Conservation (phyloP, 2,797 vertebrate genomes). For the Intellagama lesueurii region DNA sequence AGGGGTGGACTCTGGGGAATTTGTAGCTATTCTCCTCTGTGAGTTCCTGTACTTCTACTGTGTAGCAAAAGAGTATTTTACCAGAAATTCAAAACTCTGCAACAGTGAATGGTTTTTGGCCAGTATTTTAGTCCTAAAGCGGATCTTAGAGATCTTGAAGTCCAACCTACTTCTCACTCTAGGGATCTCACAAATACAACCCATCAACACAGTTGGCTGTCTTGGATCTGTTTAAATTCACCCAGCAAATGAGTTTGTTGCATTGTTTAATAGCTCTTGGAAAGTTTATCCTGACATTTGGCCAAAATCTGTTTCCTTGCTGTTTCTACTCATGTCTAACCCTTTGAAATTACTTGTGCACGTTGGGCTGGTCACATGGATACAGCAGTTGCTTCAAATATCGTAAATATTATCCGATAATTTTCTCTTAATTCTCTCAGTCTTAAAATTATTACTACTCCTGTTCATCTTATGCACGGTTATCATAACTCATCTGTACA, state of each 20-base stretch:
- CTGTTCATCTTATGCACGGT: not conserved
- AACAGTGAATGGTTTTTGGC: too few species aligned
- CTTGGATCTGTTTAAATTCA: not conserved
- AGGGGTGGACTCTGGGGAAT: too few species aligned
- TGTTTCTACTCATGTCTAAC: not conserved
- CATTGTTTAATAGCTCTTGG: not conserved
- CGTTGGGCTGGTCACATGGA: not conserved
- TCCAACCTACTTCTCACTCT: not conserved
- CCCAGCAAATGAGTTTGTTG: not conserved
- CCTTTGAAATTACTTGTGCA: not conserved
- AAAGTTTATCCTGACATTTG: not conserved
- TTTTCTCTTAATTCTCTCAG: not conserved
- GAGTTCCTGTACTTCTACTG: too few species aligned
- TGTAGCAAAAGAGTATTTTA: too few species aligned
- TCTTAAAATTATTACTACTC: not conserved
- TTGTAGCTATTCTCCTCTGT: too few species aligned
- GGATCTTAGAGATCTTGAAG: not conserved
- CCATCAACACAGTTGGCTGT: not conserved
- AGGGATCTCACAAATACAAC: not conserved
- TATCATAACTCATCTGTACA: not conserved
- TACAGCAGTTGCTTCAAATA: not conserved
- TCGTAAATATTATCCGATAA: not conserved
- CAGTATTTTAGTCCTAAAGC: not conserved
- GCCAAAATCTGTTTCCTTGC: not conserved
- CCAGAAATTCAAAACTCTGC: too few species aligned